Base-by-base conservation (phyloP, 1,140 invertebrate species). In the Andrena cerasifolii region DNA sequence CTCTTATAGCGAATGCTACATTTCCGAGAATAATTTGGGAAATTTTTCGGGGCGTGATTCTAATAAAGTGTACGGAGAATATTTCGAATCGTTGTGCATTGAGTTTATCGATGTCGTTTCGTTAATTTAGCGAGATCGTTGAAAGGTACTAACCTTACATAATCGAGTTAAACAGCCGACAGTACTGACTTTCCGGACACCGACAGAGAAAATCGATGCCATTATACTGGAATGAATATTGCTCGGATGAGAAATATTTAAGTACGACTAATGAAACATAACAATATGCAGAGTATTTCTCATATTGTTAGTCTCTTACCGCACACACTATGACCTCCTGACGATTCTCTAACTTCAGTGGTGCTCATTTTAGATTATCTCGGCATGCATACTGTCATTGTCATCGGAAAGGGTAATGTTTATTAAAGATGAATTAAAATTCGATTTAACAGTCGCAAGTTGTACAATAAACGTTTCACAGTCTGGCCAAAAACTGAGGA, bases 81-180 rank as follows among this genome's bases (percentile, higher is more conserved):
- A 5, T 47, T 16, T 12, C 16, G 24, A 53, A 54, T 70, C 36
- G 5, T 18, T 14, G 47, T 70, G n/a, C 3, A 28, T 3, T 56
- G 0, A 18, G 21, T 54, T 59, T 53, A n/a, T 58, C 47, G 21
- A 36, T 2, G 47, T 16, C 12, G 40, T 56, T 36, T 40, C 14
- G 12, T 58, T 68, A 47, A 54, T 10, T 71, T 16, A n/a, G 18
- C 8, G 28, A 7, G n/a, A 18, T 28, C 43, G 14, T 4, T 45
- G 33, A 72, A 33, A 21, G 36, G 3, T 59, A 87, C 88, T 88
- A 88, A 89, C 88, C 88, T 89, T 89, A 89, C 84, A 89, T 89
- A 89, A 89, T 81, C 85, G 71, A 43, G 62, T 65, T 36, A 70
- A 73, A 51, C 54, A 45, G 3, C 51, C 81, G 67, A 54, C 31